Percentiles rank a stretch among this genome's conserved stretches.
These are phyloP conservation scores for Epiblema foenella DNA, from an alignment of 2,888 invertebrate genomes.

Conservation along the genomic window DNA sequence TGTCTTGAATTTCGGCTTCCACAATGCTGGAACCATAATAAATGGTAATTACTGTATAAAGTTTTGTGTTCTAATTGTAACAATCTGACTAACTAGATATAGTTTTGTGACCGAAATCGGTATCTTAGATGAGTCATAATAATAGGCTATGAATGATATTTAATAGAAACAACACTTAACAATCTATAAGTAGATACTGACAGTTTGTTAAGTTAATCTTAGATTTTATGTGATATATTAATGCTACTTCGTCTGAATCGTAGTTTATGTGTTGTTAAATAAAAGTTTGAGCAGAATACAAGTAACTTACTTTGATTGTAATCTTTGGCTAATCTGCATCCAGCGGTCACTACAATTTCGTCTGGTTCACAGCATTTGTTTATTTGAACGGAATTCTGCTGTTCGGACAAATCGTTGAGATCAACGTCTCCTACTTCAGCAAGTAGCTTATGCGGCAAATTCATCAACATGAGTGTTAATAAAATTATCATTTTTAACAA, in stretches of 20 bases:
- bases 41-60: not conserved
- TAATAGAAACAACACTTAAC: not conserved
- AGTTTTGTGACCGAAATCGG: not conserved
- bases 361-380: constrained; percentile 92
- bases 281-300: constrained; percentile 22
- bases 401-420: constrained; percentile 78
- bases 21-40: constrained; percentile 67
- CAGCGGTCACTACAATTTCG: constrained; percentile 88
- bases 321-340: constrained; percentile 86
- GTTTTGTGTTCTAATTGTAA: not conserved
- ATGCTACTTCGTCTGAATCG: not conserved
- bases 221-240: not conserved
- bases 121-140: not conserved
- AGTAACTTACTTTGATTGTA: constrained; percentile 84
- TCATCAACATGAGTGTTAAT: constrained; percentile 68
- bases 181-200: not conserved
- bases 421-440: constrained; percentile 69
- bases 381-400: constrained; percentile 83
- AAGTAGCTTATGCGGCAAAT: constrained; percentile 50
- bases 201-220: not conserved
- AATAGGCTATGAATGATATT: constrained; percentile 18
- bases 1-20: constrained; percentile 87
- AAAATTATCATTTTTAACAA: constrained; percentile 64
- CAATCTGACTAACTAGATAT: not conserved
- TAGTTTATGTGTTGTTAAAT: not conserved